Base-by-base conservation (phyloP, 35 echinoderm and acorn worm species). In the Heliocidaris tuberculata region DNA sequence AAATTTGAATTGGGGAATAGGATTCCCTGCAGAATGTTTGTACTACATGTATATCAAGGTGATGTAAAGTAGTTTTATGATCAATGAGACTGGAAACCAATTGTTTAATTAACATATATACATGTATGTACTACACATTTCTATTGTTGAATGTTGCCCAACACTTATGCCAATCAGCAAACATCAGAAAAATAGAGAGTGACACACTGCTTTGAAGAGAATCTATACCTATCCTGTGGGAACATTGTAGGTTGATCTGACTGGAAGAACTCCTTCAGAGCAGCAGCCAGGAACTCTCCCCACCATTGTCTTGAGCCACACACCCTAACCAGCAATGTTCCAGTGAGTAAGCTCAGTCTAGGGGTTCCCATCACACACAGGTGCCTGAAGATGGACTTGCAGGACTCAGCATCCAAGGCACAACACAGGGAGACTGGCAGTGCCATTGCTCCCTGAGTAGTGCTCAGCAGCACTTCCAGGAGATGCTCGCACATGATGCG, bases 231-330 rank as follows among this genome's bases (percentile, higher is more conserved):
- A 35, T 97, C 97, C 48, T 97, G 95, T 21, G 96, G 97, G 65
- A 99, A 99, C 32, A 97, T 94, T 29, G 85, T 92, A 12, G 48
- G 95, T 86, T 97, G 96, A 49, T 96, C 97, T 24, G 95, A 96
- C 47, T 96, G 90, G 94, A 99, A 99, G 94, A 97, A 97, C 54
- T 99, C 97, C 15, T 95, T 95, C 48, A 99, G 95, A 50, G 97
- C 88, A n/a, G 95, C 96, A 29, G 98, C 98, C 86, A 99, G 31
- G 92, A 99, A 99, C 85, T 97, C 98, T n/a, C 98, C 98, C 98
- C 98, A 99, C 98, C 98, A 99, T 8, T 94, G 96, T 31, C 96
- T 90, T n/a, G 92, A 49, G 60, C 96, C 93, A 90, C 98, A 97
- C 31, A 97, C 97, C 61, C 95, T 95, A 32, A 97, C 94, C 87